phyloP scores from a whole-genome alignment of 2,113 vertebrate species.

The Chauna torquata region DNA sequence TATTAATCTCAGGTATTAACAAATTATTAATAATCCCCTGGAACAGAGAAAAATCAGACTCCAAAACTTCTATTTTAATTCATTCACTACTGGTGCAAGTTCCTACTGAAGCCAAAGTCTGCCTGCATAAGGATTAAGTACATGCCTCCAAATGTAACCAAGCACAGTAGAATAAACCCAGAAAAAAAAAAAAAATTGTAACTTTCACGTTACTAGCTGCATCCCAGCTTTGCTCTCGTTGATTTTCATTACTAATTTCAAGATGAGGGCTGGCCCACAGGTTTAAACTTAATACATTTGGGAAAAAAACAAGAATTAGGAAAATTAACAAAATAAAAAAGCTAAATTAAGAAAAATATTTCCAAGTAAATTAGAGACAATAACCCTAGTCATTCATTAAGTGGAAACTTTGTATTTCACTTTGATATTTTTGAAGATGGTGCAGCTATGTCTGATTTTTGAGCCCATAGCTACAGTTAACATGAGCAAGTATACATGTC shows the following conservation, averaged over 20 bases:
- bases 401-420: background rate
- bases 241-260: background rate
- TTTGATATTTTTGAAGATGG: background rate
- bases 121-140: fast-evolving
- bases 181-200: fast-evolving
- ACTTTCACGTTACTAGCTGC: background rate
- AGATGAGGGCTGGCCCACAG: background rate
- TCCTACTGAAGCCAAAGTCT: background rate
- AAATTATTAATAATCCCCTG: background rate
- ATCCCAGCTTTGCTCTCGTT: background rate
- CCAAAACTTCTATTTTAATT: background rate
- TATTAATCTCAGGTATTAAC: background rate
- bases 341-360: background rate
- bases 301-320: no score
- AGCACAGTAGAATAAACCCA: background rate
- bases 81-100: background rate
- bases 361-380: background rate
- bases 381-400: background rate
- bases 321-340: no score
- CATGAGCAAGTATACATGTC: no score
- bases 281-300: background rate
- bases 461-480: background rate
- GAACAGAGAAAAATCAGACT: background rate
- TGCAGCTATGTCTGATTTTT: fast-evolving
- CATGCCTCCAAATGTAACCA: background rate